phyloP scores from a whole-genome alignment of 2,888 invertebrate species.

The Axea sp. region DNA sequence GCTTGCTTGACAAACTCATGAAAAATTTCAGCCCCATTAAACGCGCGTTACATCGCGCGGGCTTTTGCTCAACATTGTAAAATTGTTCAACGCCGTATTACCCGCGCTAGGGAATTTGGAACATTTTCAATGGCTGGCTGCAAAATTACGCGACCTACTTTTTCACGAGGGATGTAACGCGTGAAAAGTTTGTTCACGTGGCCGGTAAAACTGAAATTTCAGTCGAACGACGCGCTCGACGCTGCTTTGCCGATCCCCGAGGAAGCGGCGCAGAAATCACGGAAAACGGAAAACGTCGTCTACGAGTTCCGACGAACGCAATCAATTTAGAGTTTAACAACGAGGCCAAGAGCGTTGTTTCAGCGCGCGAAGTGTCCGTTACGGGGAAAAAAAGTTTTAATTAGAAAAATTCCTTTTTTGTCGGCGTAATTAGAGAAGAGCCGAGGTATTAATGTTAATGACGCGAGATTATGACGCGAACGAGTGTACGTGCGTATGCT shows the following conservation, averaged over 20 bases:
- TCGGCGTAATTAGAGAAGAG: conserved; percentile 53
- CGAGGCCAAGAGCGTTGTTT: conserved; percentile 28
- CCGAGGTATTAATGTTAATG: conserved; percentile 60
- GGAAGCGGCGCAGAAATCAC: no score
- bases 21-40: conserved; percentile 59
- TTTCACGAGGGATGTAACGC: conserved; percentile 5
- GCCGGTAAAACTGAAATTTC: no score
- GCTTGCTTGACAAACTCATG: conserved; percentile 62
- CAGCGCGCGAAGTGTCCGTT: conserved; percentile 43
- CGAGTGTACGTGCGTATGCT: conserved; percentile 62
- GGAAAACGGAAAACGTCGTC: no score
- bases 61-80: conserved; percentile 27
- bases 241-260: no score
- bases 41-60: conserved; percentile 5
- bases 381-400: conserved; percentile 58
- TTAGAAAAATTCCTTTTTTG: conserved; percentile 52
- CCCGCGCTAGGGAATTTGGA: conserved; percentile 1
- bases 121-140: conserved; percentile 6
- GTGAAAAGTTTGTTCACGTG: no score
- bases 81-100: conserved; percentile 28
- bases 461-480: conserved; percentile 58
- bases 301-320: no score
- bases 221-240: not conserved
- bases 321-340: conserved; percentile 39
- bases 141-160: conserved; percentile 20